These are phyloP conservation scores for Autographa pulchrina DNA, from an alignment of 2,888 invertebrate genomes.

Conservation along the genomic window DNA sequence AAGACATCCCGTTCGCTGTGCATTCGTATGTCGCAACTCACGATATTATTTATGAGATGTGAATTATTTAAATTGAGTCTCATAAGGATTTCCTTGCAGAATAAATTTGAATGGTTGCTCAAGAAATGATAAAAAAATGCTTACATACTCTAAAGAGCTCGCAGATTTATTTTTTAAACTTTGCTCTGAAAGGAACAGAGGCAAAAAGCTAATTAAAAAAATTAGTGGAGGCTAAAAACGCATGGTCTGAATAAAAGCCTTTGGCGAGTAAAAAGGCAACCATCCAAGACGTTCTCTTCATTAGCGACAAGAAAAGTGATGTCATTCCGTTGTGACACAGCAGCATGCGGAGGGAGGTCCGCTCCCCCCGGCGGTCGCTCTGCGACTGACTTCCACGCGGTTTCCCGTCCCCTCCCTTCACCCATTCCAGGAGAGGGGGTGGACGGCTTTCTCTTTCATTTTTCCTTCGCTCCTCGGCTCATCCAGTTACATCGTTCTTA, in stretches of 20 bases:
- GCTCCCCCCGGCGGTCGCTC: conserved; percentile 82
- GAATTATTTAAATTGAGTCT: conserved; percentile 69
- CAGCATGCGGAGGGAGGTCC: conserved; percentile 80
- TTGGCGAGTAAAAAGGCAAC: conserved; percentile 77
- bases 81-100: conserved; percentile 55
- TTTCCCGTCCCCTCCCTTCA: conserved; percentile 71
- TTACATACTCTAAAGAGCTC: conserved; percentile 38
- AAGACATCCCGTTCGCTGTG: conserved; percentile 63
- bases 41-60: conserved; percentile 65
- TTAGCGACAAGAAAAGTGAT: conserved; percentile 89
- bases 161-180: conserved; percentile 44
- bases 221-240: conserved; percentile 68
- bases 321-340: conserved; percentile 87
- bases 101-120: conserved; percentile 58
- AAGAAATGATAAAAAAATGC: conserved; percentile 39
- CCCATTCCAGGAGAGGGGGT: conserved; percentile 74
- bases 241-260: conserved; percentile 72
- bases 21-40: conserved; percentile 62
- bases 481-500: conserved; percentile 90
- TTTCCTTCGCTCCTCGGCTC: conserved; percentile 90
- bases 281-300: conserved; percentile 87
- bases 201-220: conserved; percentile 71
- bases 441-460: conserved; percentile 90
- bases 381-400: conserved; percentile 85
- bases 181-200: conserved; percentile 31